Evolutionary conservation across 2,888 invertebrate genomes (phyloP), one percentile per base, ranked within the genome.

Genomic region (Lithophane ornitopus): DNA sequence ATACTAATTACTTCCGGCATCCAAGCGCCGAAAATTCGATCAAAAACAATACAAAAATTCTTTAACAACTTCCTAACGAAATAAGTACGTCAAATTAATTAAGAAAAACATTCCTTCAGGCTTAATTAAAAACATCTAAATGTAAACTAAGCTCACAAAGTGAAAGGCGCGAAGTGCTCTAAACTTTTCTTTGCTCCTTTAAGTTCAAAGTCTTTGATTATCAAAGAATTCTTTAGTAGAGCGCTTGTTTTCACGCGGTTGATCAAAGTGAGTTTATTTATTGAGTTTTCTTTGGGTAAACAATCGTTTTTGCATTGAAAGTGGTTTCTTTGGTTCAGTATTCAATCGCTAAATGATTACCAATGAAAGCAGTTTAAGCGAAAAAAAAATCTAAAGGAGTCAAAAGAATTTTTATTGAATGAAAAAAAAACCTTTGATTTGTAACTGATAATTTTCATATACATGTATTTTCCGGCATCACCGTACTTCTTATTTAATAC

Each of bases 51-150:
- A 28, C 2, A 44, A 41, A 61, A 39, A 59, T 16, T 52, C 52
- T 61, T 81, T 19, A 28, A 74, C 22, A 26, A 61, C 49, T 61
- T 76, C 16, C 34, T 19, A 19, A 61, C n/a, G 26, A 49, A 44
- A 34, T 41, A 66, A 56, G n/a, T 74, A 54, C 46, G 12, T 46
- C 7, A 68, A 81, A 71, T 73, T 73, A 82, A 82, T 70, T 77
- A 80, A 82, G 78, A 63, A 59, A 79, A 59, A 63, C 46, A 72
- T 56, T 54, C 54, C 59, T 70, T 49, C 4, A 14, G 9, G n/a
- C 54, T 79, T 84, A 84, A 81, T 81, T 74, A 78, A 84, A 83
- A 78, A 71, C 76, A 78, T 86, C 41, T 63, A 67, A 78, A 81
- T 39, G 59, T 39, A 68, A 34, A 69, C 72, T 54, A 70, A 74